These are phyloP conservation scores for Trachelus iudaicus DNA, from an alignment of 2,888 invertebrate species.

Conservation along the genomic window DNA sequence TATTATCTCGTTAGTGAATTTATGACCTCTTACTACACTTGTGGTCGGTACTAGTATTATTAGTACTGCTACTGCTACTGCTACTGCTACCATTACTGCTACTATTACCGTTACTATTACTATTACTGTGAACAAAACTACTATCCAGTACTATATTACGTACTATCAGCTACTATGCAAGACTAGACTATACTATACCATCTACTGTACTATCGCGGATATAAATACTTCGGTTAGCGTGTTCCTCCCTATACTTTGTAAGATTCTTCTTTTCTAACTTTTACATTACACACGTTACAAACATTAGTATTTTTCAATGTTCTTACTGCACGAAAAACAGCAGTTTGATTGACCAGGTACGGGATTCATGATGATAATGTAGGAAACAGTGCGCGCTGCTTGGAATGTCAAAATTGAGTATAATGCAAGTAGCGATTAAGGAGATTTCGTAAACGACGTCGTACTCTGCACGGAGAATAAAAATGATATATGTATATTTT, in stretches of 20 bases:
- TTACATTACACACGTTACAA: neutral
- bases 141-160: neutral
- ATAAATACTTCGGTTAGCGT: neutral
- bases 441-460: neutral
- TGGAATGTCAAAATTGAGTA: neutral
- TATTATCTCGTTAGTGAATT: neutral
- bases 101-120: neutral
- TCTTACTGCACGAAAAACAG: neutral
- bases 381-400: neutral
- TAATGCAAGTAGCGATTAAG: neutral
- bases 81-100: neutral
- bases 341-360: neutral
- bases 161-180: neutral
- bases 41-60: neutral
- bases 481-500: neutral
- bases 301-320: neutral
- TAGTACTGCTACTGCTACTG: neutral
- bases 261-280: neutral
- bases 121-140: slow-evolving; percentile 4
- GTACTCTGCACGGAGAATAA: neutral
- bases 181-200: neutral
- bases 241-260: neutral
- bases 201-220: neutral
- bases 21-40: slow-evolving; percentile 6
- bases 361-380: neutral